These are phyloP conservation scores for Rhynchonema sp. DNA, from an alignment of 2,888 invertebrate species.

Conservation along the genomic window DNA sequence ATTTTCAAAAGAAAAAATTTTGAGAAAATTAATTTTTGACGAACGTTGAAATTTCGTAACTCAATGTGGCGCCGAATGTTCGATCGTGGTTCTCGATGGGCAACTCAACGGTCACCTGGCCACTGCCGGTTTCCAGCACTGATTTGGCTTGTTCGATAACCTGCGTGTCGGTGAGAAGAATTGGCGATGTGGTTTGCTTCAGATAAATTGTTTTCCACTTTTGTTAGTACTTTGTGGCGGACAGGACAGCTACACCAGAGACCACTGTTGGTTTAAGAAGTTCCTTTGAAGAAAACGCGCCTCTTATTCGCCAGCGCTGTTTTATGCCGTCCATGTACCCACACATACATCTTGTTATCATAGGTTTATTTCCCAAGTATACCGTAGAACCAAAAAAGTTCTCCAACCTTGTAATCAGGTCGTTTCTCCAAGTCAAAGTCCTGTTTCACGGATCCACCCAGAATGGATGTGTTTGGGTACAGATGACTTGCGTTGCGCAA, in stretches of 20 bases:
- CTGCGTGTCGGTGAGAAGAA: too few relatives aligned
- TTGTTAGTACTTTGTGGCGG: too few relatives aligned
- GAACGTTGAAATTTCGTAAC: constrained; percentile 72
- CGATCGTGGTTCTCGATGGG: constrained; percentile 72
- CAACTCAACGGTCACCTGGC: constrained; percentile 49
- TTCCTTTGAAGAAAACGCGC: too few relatives aligned
- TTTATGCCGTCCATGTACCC: too few relatives aligned
- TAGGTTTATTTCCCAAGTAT: too few relatives aligned
- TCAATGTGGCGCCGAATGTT: constrained; percentile 76
- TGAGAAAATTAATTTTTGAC: neutral
- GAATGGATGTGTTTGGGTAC: constrained; percentile 45
- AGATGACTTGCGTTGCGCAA: constrained; percentile 70
- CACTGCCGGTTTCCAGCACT: constrained; percentile 13
- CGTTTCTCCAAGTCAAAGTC: constrained; percentile 4
- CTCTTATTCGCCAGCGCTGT: too few relatives aligned
- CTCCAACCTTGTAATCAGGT: constrained; percentile 23
- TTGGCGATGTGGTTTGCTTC: too few relatives aligned
- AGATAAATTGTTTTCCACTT: too few relatives aligned
- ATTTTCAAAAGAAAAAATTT: neutral
- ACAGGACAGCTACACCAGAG: too few relatives aligned
- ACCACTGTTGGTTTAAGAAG: too few relatives aligned
- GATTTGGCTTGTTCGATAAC: neutral
- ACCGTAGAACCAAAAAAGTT: too few relatives aligned
- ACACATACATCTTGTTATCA: too few relatives aligned
- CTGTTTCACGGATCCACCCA: constrained; percentile 6